A percentile compares a stretch with the other conserved stretches of the same genome.
Conservation (phyloP, 2,113 vertebrate species). For the Tor tambroides region DNA sequence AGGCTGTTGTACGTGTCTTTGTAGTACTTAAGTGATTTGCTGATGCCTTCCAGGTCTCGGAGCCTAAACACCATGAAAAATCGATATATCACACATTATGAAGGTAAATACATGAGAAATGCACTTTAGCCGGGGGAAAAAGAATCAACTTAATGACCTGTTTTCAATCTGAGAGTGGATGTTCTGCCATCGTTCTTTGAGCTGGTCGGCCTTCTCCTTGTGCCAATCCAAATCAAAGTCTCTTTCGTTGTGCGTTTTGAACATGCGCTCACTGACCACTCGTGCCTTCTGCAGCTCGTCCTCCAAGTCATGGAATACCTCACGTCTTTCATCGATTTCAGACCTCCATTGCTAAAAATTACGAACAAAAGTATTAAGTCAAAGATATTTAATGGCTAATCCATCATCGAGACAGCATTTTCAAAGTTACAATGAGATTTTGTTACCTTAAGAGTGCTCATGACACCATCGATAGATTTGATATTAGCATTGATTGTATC, state of each 20-base stretch:
- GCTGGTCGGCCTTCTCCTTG: conserved; percentile 95
- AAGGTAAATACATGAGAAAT: neutral
- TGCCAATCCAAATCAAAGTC: conserved; percentile 99
- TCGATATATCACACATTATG: neutral
- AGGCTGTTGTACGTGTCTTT: conserved; percentile 85
- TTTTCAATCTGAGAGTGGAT: conserved; percentile 92
- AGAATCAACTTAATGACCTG: conserved; percentile 78
- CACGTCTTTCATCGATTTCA: conserved; percentile 91
- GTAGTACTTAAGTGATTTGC: conserved; percentile 91
- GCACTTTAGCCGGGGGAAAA: neutral
- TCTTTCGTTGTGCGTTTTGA: conserved; percentile 94
- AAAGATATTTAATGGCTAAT: neutral
- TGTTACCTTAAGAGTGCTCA: conserved; percentile 90
- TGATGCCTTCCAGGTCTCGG: conserved; percentile 88
- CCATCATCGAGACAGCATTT: neutral
- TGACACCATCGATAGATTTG: conserved; percentile 86
- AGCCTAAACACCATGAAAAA: conserved; percentile 75
- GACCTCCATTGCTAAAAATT: conserved; percentile 89
- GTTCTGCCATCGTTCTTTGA: conserved; percentile 93
- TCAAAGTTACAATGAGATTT: neutral
- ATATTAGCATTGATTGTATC: conserved; percentile 87
- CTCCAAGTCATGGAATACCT: conserved; percentile 90
- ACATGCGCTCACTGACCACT: conserved; percentile 94
- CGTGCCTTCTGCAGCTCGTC: conserved; percentile 94
- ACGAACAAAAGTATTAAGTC: neutral